These are phyloP conservation scores for Ammodytes marinus DNA, from an alignment of 2,113 vertebrate species.

Conservation along the genomic window DNA sequence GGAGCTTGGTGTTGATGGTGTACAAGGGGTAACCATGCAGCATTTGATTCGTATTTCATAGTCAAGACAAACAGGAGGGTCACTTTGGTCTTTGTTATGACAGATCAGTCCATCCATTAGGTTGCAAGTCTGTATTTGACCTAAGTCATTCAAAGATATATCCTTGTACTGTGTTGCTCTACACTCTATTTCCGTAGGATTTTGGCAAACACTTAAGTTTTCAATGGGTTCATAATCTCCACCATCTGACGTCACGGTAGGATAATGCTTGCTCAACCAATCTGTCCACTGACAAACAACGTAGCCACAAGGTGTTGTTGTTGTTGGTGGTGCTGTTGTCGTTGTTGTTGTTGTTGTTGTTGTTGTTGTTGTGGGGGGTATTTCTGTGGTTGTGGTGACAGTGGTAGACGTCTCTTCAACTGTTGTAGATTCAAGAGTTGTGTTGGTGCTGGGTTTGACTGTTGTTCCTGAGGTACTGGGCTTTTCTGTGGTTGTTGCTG, in stretches of 20 bases:
- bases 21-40: conserved; percentile 32
- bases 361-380: no score
- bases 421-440: no score
- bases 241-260: fast-evolving
- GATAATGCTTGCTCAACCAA: conserved; percentile 43
- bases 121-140: conserved; percentile 52
- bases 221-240: conserved; percentile 52
- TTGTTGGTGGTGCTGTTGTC: no score
- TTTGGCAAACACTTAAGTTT: conserved; percentile 33
- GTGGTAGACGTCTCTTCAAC: no score
- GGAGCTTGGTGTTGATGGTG: neutral
- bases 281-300: conserved; percentile 43
- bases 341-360: no score
- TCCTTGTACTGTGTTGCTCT: neutral
- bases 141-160: neutral
- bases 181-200: conserved; percentile 52
- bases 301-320: neutral
- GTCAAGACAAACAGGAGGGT: conserved; percentile 15
- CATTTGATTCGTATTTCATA: conserved; percentile 67
- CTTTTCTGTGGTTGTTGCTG: no score
- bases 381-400: no score
- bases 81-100: conserved; percentile 58
- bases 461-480: no score
- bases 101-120: conserved; percentile 64
- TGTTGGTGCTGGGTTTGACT: no score